Evolutionary conservation across 2,113 vertebrate genomes (phyloP).

Genomic region (Bubo blakistoni): DNA sequence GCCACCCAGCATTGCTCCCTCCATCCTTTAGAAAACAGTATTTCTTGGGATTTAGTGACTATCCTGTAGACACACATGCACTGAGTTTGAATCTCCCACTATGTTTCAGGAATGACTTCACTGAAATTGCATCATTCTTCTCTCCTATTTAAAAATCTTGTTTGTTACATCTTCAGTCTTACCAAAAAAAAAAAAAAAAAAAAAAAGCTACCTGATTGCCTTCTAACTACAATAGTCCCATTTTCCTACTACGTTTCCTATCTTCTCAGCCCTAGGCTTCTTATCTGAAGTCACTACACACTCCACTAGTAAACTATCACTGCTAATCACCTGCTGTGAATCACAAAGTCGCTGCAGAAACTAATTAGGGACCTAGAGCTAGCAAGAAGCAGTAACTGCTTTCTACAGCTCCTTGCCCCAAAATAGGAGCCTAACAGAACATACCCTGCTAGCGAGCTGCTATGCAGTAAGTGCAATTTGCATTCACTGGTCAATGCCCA

Average conservation of each 20-base stretch:
- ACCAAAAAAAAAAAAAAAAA: neutral
- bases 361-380: neutral
- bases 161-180: neutral
- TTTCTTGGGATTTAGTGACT: neutral
- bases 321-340: neutral
- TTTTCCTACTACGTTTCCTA: neutral
- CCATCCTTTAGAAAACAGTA: neutral
- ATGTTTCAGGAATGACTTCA: neutral
- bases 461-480: neutral
- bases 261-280: neutral
- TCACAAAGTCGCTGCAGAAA: neutral
- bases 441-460: neutral
- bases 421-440: neutral
- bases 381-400: neutral
- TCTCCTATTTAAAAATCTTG: neutral
- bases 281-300: neutral
- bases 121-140: neutral
- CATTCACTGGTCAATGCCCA: neutral
- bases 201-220: neutral
- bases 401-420: neutral
- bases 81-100: neutral
- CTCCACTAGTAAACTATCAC: neutral
- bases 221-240: neutral
- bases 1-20: neutral
- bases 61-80: neutral